Percentiles rank a stretch among this genome's conserved stretches.
phyloP scores from a whole-genome alignment of 2,888 invertebrate genomes.

The Athetis lepigone region DNA sequence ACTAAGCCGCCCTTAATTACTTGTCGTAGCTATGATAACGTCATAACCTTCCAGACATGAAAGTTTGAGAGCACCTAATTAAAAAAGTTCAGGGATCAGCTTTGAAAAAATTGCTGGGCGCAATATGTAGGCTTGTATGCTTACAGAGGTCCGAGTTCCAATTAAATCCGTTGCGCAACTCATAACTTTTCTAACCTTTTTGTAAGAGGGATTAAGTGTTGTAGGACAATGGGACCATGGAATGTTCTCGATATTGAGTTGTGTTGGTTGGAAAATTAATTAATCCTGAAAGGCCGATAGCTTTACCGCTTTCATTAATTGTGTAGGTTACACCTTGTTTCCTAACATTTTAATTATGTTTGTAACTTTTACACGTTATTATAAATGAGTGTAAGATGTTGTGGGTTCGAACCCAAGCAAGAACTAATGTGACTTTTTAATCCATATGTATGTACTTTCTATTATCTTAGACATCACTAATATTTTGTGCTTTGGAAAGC shows the following conservation, averaged over 20 bases:
- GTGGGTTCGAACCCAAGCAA: no score
- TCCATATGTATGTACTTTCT: no score
- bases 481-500: no score
- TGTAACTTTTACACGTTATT: no score
- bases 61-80: conserved; percentile 38
- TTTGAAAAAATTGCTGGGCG: conserved; percentile 25
- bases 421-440: no score
- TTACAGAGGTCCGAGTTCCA: conserved; percentile 16
- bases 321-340: not conserved
- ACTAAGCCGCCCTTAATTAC: conserved; percentile 34
- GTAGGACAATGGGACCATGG: not conserved
- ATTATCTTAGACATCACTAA: no score
- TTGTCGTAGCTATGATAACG: conserved; percentile 18
- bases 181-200: conserved; percentile 18
- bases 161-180: conserved; percentile 33
- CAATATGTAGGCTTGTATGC: conserved; percentile 24
- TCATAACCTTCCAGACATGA: conserved; percentile 26
- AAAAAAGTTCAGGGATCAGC: conserved; percentile 39
- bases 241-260: not conserved
- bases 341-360: not conserved
- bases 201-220: not conserved
- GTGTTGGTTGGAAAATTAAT: not conserved
- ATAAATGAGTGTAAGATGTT: no score
- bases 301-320: not conserved
- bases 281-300: not conserved